Percentiles rank a stretch among this genome's conserved stretches.
phyloP scores from a whole-genome alignment of 2,888 invertebrate genomes.

The Tiliacea citrago region DNA sequence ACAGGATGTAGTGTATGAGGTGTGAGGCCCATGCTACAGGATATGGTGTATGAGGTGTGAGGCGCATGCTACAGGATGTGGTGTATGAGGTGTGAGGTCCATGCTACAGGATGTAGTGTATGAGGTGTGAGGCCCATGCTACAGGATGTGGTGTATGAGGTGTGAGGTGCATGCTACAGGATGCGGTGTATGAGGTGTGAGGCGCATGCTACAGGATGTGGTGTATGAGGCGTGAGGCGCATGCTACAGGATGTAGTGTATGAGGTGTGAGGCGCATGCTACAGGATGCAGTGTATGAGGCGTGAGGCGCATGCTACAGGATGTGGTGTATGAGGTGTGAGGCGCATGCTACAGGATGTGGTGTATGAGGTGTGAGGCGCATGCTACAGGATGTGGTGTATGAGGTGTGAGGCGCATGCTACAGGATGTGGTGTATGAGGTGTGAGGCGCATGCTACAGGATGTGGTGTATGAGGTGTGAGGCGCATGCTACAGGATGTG shows the following conservation, averaged over 20 bases:
- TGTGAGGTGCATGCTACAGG: conserved; percentile 11
- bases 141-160: too few relatives aligned
- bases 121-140: conserved; percentile 18
- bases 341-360: conserved; percentile 8
- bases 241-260: too few relatives aligned
- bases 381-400: too few relatives aligned
- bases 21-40: conserved; percentile 12
- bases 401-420: conserved; percentile 19
- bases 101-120: too few relatives aligned
- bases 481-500: conserved; percentile 8
- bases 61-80: conserved; percentile 8
- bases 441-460: conserved; percentile 12
- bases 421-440: too few relatives aligned
- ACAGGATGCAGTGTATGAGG: too few relatives aligned
- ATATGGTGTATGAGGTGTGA: too few relatives aligned
- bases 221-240: conserved; percentile 34
- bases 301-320: conserved; percentile 22
- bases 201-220: conserved; percentile 8
- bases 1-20: too few relatives aligned
- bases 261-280: conserved; percentile 19
- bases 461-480: too few relatives aligned
- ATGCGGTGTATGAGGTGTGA: too few relatives aligned
- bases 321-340: too few relatives aligned
- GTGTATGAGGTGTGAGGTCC: conserved; percentile 16
- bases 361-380: conserved; percentile 19